Evolutionary conservation across 2,113 vertebrate genomes (phyloP).

Genomic region (Heptranchias perlo): DNA sequence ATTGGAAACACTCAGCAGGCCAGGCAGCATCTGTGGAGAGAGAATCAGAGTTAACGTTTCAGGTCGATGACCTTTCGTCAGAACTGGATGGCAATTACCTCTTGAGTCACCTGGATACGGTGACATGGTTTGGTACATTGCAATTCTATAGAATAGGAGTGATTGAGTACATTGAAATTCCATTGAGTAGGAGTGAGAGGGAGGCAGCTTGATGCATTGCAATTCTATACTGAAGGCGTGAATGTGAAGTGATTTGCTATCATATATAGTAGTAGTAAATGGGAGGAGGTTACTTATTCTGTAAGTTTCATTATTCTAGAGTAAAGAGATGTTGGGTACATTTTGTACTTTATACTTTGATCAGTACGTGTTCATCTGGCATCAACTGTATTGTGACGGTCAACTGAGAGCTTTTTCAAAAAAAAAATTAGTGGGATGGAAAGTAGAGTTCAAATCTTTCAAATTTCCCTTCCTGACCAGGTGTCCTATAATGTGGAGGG

Average conservation of each 20-base stretch:
- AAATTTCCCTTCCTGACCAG: slow-evolving; percentile 54
- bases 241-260: not conserved
- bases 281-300: not conserved
- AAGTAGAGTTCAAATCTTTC: not conserved
- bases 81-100: no score
- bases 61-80: no score
- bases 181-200: not conserved
- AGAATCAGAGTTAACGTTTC: no score
- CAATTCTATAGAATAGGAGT: not conserved
- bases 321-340: not conserved
- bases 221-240: not conserved
- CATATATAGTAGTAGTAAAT: not conserved
- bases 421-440: not conserved
- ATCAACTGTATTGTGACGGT: not conserved
- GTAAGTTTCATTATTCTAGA: not conserved
- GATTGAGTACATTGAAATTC: not conserved
- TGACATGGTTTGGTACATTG: not conserved
- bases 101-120: no score
- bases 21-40: no score
- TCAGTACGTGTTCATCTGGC: not conserved
- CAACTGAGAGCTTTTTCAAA: not conserved
- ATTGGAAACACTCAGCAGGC: no score
- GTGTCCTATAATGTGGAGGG: slow-evolving; percentile 96
- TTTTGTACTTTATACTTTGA: not conserved
- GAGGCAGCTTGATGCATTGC: not conserved